phyloP scores from a whole-genome alignment of 2,797 vertebrate species.

The Sebastes reedi region DNA sequence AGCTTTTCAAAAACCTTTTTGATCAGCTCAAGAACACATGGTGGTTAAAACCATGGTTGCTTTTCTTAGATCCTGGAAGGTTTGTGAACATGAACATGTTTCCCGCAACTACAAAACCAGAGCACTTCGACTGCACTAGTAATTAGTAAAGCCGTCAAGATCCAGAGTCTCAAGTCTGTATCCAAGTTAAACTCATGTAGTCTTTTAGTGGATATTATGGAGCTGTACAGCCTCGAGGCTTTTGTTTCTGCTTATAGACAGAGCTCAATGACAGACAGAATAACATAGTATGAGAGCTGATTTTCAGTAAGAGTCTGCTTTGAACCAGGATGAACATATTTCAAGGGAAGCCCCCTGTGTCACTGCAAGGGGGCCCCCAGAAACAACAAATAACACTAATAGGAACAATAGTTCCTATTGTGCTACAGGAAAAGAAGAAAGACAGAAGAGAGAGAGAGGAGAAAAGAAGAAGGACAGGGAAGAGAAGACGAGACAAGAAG shows the following conservation, averaged over 20 bases:
- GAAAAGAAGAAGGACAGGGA: neutral
- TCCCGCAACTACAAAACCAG: slow-evolving; percentile 20
- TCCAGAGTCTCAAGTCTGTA: neutral
- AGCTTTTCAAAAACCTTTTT: slow-evolving; percentile 10
- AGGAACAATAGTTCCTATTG: slow-evolving; percentile 61
- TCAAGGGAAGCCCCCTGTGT: slow-evolving; percentile 40
- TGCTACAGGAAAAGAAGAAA: slow-evolving; percentile 20
- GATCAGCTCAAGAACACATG: slow-evolving; percentile 24
- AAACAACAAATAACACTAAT: slow-evolving; percentile 63
- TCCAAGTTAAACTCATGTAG: neutral
- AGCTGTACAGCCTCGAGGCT: neutral
- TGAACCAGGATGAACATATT: slow-evolving; percentile 41
- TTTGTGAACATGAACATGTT: slow-evolving; percentile 25
- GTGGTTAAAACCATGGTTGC: slow-evolving; percentile 19
- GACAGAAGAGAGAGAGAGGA: neutral
- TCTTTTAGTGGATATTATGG: neutral
- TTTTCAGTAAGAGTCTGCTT: slow-evolving; percentile 38
- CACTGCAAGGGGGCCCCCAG: slow-evolving; percentile 44
- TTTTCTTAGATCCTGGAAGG: slow-evolving; percentile 40
- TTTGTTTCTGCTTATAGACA: neutral
- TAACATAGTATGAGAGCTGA: slow-evolving; percentile 41
- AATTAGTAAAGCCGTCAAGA: slow-evolving; percentile 25
- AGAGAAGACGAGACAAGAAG: neutral
- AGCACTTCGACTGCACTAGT: slow-evolving; percentile 6
- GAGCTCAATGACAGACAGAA: neutral